Base-by-base conservation (phyloP, 2,113 vertebrate species). In the Anoura caudifer region DNA sequence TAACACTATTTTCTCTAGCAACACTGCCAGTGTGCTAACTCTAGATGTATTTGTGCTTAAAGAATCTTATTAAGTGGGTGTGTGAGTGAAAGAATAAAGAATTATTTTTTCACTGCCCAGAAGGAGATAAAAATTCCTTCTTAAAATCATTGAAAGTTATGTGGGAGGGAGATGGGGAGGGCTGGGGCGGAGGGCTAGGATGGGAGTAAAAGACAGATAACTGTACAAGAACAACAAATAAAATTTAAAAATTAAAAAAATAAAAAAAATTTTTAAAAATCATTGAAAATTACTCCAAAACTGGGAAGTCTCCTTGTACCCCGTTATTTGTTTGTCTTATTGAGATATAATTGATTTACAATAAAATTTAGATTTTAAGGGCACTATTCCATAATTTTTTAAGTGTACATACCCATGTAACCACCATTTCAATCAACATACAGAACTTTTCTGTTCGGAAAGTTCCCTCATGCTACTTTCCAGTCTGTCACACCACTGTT, bases 131-230 rank as follows among this genome's bases (percentile, higher is more conserved):
- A 56, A 2, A 9, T 19, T 73, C 7, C 38, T 84, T 73, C 24
- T 73, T 79, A 94, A 50, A 90, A 36, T 63, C 38, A 90, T 80
- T 95, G 12, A 95, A 87, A 96, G 56, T 63, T 15, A 83, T n/a
- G n/a, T n/a, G n/a, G n/a, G n/a, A n/a, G n/a, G n/a, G n/a, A n/a
- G n/a, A n/a, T n/a, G n/a, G n/a, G n/a, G n/a, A n/a, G n/a, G n/a
- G n/a, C n/a, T n/a, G n/a, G n/a, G n/a, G n/a, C n/a, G n/a, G n/a
- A n/a, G n/a, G n/a, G n/a, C n/a, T n/a, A n/a, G n/a, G n/a, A n/a
- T n/a, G n/a, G n/a, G n/a, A n/a, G n/a, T n/a, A n/a, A n/a, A n/a
- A n/a, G n/a, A n/a, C n/a, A n/a, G n/a, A n/a, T n/a, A n/a, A n/a
- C n/a, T n/a, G n/a, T n/a, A n/a, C n/a, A n/a, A n/a, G n/a, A n/a